Percentiles rank a stretch among this genome's conserved stretches.
phyloP scores from a whole-genome alignment of 1,140 invertebrate genomes.

The Eumaeus atala region DNA sequence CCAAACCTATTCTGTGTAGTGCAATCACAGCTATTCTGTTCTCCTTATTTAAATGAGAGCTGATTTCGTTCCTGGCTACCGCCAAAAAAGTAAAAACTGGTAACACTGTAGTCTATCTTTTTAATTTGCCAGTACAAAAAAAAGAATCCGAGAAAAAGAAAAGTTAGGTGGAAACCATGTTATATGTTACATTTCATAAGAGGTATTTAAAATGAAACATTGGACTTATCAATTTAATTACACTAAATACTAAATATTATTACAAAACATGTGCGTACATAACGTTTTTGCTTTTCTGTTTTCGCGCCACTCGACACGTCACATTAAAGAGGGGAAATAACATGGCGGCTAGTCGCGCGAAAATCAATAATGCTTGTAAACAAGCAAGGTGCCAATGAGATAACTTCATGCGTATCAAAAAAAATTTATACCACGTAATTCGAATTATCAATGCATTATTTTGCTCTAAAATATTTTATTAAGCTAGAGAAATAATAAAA shows the following conservation, averaged over 20 bases:
- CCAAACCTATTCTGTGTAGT: no score
- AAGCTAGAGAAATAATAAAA: constrained; percentile 27
- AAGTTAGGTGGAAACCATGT: no score
- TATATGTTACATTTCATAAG: no score
- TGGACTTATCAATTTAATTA: no score
- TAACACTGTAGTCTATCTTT: no score
- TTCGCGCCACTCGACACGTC: constrained; percentile 31
- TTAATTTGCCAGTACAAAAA: no score
- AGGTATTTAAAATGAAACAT: no score
- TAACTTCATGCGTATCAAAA: constrained; percentile 34
- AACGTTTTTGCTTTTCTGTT: not conserved
- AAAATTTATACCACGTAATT: constrained; percentile 37
- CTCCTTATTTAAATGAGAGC: no score
- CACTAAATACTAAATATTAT: constrained; percentile 2
- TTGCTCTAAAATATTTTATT: constrained; percentile 32
- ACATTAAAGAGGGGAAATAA: constrained; percentile 15
- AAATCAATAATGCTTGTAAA: constrained; percentile 73
- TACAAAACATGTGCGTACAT: not conserved
- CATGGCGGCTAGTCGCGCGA: constrained; percentile 34
- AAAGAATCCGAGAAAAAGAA: no score
- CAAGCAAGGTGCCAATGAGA: constrained; percentile 44
- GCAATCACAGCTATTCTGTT: no score
- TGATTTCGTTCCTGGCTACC: no score
- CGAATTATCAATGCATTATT: constrained; percentile 43
- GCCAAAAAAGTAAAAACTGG: no score